Evolutionary conservation across 2,113 vertebrate species (phyloP).

Genomic region (Crotalus helleri): DNA sequence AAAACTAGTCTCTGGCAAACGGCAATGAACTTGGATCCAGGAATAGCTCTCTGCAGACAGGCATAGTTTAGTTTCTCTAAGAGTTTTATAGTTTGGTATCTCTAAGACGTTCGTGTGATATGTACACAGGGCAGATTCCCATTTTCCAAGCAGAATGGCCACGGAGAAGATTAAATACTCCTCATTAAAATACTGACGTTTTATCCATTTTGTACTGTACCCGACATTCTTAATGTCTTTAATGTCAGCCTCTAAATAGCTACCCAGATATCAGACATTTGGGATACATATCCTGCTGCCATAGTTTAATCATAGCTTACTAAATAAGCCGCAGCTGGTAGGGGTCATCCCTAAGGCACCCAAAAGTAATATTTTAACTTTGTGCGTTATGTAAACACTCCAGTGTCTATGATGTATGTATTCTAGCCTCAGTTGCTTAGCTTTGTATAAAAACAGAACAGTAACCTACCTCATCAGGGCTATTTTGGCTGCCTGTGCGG

Average conservation of each 20-base stretch:
- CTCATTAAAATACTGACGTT: neutral
- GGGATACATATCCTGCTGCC: neutral
- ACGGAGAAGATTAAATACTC: neutral
- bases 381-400: neutral
- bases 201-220: neutral
- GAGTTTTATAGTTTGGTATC: neutral
- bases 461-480: neutral
- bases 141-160: neutral
- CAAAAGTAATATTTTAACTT: neutral
- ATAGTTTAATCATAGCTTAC: neutral
- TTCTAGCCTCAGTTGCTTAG: neutral
- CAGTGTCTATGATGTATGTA: neutral
- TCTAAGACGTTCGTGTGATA: neutral
- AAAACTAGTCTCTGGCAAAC: too few relatives aligned
- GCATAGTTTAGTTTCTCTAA: too few relatives aligned
- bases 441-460: neutral
- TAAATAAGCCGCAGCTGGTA: neutral
- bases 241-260: neutral
- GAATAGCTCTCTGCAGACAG: too few relatives aligned
- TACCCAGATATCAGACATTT: neutral
- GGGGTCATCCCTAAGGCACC: neutral
- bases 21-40: too few relatives aligned
- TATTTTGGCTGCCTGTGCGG: neutral
- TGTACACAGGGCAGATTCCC: neutral
- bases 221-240: neutral